Base-by-base conservation (phyloP, 1,140 invertebrate genomes). In the Hylyphantes graminicola region DNA sequence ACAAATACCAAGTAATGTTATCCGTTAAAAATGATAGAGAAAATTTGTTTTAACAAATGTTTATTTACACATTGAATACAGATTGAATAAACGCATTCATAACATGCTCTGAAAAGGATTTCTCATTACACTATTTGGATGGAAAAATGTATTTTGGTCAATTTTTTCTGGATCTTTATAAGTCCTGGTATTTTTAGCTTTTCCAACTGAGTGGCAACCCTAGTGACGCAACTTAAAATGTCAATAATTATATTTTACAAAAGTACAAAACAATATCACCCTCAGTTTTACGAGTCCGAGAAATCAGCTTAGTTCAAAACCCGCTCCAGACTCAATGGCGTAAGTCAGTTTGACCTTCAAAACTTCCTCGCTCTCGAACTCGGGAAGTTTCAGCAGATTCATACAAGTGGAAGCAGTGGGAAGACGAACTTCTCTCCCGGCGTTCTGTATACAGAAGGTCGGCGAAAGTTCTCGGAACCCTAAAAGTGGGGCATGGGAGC, bases 401-500 rank as follows among this genome's bases (percentile, higher is more conserved):
- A 99, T 97, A 90, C 98, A 99, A 15, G 98, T 99, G 89, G 96
- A 97, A 8, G 97, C 95, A 54, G 96, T 97, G 0, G 97, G 97
- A 86, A 99, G 92, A 35, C 97, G 93, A 88, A 98, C 95, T 59
- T 94, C 93, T 67, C 87, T 87, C 15, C 96, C 96, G 35, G 95
- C 95, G 86, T 95, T 94, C 89, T 98, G 96, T 87, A 99, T 97
- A 88, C 96, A 97, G 90, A 99, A 97, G 13, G 95, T 93, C 55
- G 97, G 97, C 90, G 96, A 95, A 61, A 99, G 90, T 89, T 98
- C 96, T 95, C 97, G 98, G 89, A 99, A 99, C 15, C 98, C 98
- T 21, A 98, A 90, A n/a, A 99, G 91, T 7, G 98, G 98, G n/a
- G 97, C 96, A 87, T 97, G 90, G 0, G 97, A 98, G 88, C 97